Percentiles rank a stretch among this genome's conserved stretches.
Conservation (phyloP, 2,888 invertebrate genomes). For the Drymonia ruficornis region DNA sequence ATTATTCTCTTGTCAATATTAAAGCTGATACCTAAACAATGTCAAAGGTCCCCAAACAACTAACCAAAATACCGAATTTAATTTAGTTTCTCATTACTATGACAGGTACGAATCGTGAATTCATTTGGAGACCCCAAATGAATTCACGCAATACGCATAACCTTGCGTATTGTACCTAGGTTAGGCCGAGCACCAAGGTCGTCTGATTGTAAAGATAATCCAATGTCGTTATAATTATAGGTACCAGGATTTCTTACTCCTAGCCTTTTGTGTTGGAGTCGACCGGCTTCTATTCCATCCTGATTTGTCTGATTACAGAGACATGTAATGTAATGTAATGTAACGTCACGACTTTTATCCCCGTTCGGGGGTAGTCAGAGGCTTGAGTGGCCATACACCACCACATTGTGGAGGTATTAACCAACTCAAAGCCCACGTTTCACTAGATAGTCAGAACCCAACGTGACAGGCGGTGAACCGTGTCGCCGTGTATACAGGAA, state of each 20-base stretch:
- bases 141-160: slow-evolving; percentile 29
- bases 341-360: too few species aligned
- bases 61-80: background rate
- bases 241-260: slow-evolving; percentile 14
- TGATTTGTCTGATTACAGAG: background rate
- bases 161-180: slow-evolving; percentile 22
- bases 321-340: too few species aligned
- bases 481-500: too few species aligned
- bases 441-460: too few species aligned
- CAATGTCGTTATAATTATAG: slow-evolving; percentile 18
- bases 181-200: background rate
- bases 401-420: too few species aligned
- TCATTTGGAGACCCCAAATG: slow-evolving; percentile 27
- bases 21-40: background rate
- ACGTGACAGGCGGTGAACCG: too few species aligned
- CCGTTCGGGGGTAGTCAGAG: too few species aligned
- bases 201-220: slow-evolving; percentile 27
- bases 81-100: slow-evolving; percentile 25
- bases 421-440: too few species aligned
- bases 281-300: background rate
- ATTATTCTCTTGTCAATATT: background rate
- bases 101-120: slow-evolving; percentile 23
- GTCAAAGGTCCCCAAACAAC: background rate
- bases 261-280: background rate
- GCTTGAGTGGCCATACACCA: too few species aligned